Evolutionary conservation across 2,797 vertebrate genomes (phyloP).

Genomic region (Discoglossus pictus): DNA sequence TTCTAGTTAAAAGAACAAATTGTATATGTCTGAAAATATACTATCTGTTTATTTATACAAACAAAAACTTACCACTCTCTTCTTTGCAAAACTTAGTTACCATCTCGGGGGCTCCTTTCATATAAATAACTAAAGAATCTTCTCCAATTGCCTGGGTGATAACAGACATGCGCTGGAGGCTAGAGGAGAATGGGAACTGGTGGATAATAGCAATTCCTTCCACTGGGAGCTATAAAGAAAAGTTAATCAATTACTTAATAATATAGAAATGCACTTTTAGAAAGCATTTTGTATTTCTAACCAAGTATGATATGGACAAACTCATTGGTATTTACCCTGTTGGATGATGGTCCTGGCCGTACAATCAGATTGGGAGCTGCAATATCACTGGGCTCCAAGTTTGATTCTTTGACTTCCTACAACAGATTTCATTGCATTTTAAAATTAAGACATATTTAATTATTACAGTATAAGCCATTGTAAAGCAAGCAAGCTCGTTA

Average conservation of each 20-base stretch:
- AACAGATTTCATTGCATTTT: background rate
- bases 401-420: slow-evolving; percentile 21
- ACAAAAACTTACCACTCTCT: slow-evolving; percentile 70
- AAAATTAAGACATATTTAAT: too few relatives aligned
- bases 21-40: too few relatives aligned
- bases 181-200: slow-evolving; percentile 76
- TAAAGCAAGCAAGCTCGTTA: too few relatives aligned
- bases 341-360: background rate
- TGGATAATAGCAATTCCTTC: slow-evolving; percentile 67
- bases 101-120: slow-evolving; percentile 75
- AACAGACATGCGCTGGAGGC: slow-evolving; percentile 75
- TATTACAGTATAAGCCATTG: too few relatives aligned
- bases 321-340: slow-evolving; percentile 19
- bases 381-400: slow-evolving; percentile 11
- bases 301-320: background rate
- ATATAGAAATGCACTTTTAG: background rate
- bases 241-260: background rate
- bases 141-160: slow-evolving; percentile 68
- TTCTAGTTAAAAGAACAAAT: too few relatives aligned
- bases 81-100: slow-evolving; percentile 67
- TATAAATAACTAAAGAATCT: slow-evolving; percentile 61
- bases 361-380: slow-evolving; percentile 22
- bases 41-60: too few relatives aligned
- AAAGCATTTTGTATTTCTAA: background rate
- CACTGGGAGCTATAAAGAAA: slow-evolving; percentile 60